These are phyloP conservation scores for Acheta domesticus DNA, from an alignment of 2,888 invertebrate species.

Conservation along the genomic window DNA sequence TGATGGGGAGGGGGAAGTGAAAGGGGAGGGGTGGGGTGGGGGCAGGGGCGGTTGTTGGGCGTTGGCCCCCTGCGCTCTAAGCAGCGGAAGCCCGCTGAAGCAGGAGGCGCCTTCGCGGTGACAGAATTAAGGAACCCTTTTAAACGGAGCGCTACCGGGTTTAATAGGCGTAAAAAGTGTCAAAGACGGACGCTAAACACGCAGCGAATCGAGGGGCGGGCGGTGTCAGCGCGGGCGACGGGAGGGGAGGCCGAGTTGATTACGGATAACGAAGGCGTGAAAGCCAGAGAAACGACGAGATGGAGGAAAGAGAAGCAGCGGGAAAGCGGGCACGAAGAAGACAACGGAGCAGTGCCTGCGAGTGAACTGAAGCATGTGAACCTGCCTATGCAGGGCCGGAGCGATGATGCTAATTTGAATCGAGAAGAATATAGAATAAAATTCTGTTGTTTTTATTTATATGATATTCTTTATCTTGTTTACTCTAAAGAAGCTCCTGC, in stretches of 20 bases:
- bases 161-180: neutral
- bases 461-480: no score
- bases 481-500: no score
- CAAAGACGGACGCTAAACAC: neutral
- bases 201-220: neutral
- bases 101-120: neutral
- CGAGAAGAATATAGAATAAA: no score
- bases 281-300: no score
- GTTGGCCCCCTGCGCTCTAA: neutral
- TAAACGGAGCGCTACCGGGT: neutral
- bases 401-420: no score
- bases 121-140: slow-evolving; percentile 18
- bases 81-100: neutral
- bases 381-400: no score
- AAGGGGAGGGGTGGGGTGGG: neutral
- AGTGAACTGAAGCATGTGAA: no score
- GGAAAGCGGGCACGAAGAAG: no score
- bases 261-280: no score
- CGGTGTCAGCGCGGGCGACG: neutral
- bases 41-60: neutral
- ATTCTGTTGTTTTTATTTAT: no score
- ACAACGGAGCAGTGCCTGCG: no score
- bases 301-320: no score
- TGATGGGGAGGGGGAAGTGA: neutral
- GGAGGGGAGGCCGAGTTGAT: neutral